Base-by-base conservation (phyloP, 1,140 invertebrate species). In the Chlorops oryzae region DNA sequence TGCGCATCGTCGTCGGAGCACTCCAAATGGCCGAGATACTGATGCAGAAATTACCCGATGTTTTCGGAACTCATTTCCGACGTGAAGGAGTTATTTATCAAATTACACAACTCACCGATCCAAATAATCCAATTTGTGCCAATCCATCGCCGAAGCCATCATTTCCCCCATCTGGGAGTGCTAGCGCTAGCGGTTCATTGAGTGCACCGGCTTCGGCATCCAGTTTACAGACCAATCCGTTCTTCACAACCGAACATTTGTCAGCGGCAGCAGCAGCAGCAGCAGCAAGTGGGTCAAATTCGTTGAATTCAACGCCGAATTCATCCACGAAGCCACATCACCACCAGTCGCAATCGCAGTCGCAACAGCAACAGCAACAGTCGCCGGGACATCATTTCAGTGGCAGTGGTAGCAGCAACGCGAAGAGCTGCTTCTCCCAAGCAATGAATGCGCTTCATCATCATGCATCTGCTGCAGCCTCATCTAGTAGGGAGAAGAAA, bases 1-100 rank as follows among this genome's bases (percentile, higher is more conserved):
- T 96, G 38, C 84, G 92, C 62, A 96, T 98, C 60, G 92, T 97
- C 20, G 94, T 98, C 40, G 92, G 92, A 46, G 93, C 93, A n/a
- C 74, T 98, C 34, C 95, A 98, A 76, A 90, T 98, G 82, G 90
- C 92, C 15, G 90, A 94, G 70, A 92, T 98, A 57, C 73, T 98
- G 15, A 96, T 98, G 91, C 87, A 92, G 68, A 93, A 96, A 62
- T 73, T 98, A 51, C 92, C 94, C 3, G 87, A 96, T 58, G 84
- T 96, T 23, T 98, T 98, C 78, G 87, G 86, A 37, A 84, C 92
- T 34, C 94, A 95, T 76, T 98, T 98, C 70, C 83, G 92, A 28
- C 82, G 94, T 52, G 94, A 98, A 77, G 95, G 92, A 50, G 93
- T 96, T 7, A 81, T 95, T 71, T 90, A 96, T 75, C 92, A 96